phyloP scores from a whole-genome alignment of 2,113 vertebrate species.

The Salvelinus fontinalis region DNA sequence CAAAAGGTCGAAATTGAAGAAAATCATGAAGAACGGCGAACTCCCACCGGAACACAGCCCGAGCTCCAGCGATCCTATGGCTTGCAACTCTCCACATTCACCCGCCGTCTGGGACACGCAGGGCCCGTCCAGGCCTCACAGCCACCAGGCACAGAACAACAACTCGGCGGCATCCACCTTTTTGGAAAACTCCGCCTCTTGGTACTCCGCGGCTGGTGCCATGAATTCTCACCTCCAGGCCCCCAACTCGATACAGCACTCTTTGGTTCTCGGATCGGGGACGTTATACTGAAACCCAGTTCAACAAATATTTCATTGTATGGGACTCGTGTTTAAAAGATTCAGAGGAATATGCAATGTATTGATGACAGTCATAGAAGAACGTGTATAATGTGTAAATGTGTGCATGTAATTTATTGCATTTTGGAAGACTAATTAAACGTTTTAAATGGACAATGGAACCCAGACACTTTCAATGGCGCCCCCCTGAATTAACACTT shows the following conservation, averaged over 20 bases:
- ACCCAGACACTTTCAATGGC: constrained; percentile 86
- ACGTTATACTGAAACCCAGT: constrained; percentile 89
- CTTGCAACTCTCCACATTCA: constrained; percentile 97
- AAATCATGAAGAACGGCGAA: constrained; percentile 99
- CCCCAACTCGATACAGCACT: constrained; percentile 92
- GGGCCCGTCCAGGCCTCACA: constrained; percentile 82
- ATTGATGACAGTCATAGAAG: constrained; percentile 86
- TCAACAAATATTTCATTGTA: constrained; percentile 64
- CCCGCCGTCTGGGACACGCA: constrained; percentile 99
- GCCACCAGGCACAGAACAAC: constrained; percentile 85
- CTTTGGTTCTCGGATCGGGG: constrained; percentile 93
- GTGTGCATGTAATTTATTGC: constrained; percentile 99
- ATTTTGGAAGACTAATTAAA: constrained; percentile 92
- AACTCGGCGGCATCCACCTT: constrained; percentile 88
- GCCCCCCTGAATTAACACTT: constrained; percentile 88
- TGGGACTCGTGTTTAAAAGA: constrained; percentile 84
- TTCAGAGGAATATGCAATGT: constrained; percentile 89
- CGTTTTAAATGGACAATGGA: constrained; percentile 85
- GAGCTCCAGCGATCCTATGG: constrained; percentile 99
- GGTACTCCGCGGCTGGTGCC: constrained; percentile 84
- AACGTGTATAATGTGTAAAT: constrained; percentile 94
- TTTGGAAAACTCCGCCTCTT: constrained; percentile 89
- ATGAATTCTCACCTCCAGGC: constrained; percentile 89
- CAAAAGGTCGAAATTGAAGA: constrained; percentile 98
- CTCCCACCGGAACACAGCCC: constrained; percentile 97